These are phyloP conservation scores for Tychaedon coryphoeus DNA, from an alignment of 2,113 vertebrate species.

Conservation along the genomic window DNA sequence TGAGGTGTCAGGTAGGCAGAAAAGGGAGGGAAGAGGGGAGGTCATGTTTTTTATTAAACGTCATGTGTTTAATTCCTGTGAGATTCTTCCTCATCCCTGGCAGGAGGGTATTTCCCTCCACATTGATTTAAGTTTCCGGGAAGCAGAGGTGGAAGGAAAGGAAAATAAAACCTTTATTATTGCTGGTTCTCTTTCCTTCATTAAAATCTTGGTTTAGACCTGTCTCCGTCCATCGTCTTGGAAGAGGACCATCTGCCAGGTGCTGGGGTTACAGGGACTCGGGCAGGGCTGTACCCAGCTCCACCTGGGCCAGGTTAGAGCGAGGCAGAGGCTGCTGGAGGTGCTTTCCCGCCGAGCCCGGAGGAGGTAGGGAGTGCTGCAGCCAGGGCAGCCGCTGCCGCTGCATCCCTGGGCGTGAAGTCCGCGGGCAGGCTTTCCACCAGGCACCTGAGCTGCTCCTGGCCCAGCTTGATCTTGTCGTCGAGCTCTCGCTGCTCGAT, in stretches of 20 bases:
- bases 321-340: constrained; percentile 56
- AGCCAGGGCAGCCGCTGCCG: constrained; percentile 30
- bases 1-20: background rate
- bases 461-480: constrained; percentile 85
- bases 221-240: background rate
- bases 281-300: background rate
- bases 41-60: background rate
- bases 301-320: constrained; percentile 47
- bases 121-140: background rate
- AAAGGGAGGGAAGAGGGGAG: background rate
- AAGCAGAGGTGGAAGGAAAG: constrained; percentile 34
- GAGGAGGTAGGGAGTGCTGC: constrained; percentile 74
- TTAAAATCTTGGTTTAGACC: constrained; percentile 20
- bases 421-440: constrained; percentile 79
- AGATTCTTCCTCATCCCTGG: background rate
- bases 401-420: constrained; percentile 48
- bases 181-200: constrained; percentile 15
- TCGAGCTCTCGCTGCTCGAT: constrained; percentile 92
- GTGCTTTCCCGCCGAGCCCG: background rate
- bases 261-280: constrained; percentile 19
- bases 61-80: background rate
- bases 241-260: background rate
- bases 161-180: constrained; percentile 27
- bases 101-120: background rate
- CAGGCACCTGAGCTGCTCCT: constrained; percentile 87